Conservation (phyloP, 2,888 invertebrate species). For the Syrphus vitripennis region DNA sequence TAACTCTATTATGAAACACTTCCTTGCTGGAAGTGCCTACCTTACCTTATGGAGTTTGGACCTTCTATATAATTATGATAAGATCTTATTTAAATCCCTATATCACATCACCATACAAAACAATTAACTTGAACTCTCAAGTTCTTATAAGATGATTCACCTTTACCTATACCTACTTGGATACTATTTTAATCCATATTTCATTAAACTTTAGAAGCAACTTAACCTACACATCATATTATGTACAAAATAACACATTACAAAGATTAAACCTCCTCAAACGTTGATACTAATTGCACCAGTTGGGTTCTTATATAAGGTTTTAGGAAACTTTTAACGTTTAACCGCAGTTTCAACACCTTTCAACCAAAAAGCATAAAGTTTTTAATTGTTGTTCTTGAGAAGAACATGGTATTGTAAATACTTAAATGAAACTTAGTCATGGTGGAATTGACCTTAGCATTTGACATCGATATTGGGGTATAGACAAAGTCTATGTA, state of each 20-base stretch:
- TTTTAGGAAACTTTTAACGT: background rate
- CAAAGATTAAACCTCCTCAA: background rate
- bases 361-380: background rate
- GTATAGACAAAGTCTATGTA: no score
- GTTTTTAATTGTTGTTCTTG: background rate
- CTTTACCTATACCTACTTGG: no score
- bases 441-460: background rate
- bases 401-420: background rate
- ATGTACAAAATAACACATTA: no score
- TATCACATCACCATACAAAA: no score
- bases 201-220: background rate
- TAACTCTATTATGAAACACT: no score
- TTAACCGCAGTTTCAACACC: background rate
- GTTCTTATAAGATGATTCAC: no score
- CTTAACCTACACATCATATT: background rate
- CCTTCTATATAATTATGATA: no score
- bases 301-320: background rate
- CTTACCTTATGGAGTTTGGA: no score
- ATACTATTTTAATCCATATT: background rate
- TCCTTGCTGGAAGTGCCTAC: no score
- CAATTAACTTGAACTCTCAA: no score
- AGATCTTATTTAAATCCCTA: no score
- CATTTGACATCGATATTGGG: background rate
- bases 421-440: background rate
- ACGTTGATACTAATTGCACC: background rate